These are phyloP conservation scores for Zoanthus sansibaricus DNA, from an alignment of 92 coral and sea anemone genomes.

Conservation along the genomic window DNA sequence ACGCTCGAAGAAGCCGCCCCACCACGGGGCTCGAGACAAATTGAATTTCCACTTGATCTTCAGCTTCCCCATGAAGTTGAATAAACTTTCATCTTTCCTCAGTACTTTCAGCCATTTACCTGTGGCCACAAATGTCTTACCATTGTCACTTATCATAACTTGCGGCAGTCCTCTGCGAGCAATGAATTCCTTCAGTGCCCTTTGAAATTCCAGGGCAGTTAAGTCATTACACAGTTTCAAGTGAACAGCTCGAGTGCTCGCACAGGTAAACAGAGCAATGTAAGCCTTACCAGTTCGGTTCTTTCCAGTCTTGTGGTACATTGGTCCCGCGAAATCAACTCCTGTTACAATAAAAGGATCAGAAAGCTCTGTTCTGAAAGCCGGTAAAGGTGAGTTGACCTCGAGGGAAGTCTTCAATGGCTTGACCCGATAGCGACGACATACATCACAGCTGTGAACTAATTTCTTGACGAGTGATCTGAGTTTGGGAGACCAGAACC, in stretches of 20 bases:
- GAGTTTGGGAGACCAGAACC: slow-evolving; percentile 69
- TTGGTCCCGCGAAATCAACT: slow-evolving; percentile 74
- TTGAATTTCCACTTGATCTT: slow-evolving; percentile 56
- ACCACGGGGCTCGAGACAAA: slow-evolving; percentile 47
- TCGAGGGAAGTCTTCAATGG: slow-evolving; percentile 26
- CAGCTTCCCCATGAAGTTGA: slow-evolving; percentile 36
- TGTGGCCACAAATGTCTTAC: slow-evolving; percentile 29
- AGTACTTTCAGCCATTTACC: slow-evolving; percentile 51
- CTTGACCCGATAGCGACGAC: slow-evolving; percentile 57
- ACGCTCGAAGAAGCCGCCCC: slow-evolving; percentile 61
- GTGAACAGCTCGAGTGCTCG: slow-evolving; percentile 52
- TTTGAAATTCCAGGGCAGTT: slow-evolving; percentile 49
- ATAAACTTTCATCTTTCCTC: slow-evolving; percentile 20
- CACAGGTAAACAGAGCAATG: slow-evolving; percentile 40
- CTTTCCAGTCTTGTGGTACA: slow-evolving; percentile 48
- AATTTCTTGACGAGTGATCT: slow-evolving; percentile 59
- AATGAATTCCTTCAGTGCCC: slow-evolving; percentile 55
- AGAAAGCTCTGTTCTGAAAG: slow-evolving; percentile 48
- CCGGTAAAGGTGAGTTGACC: slow-evolving; percentile 33
- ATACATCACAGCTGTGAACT: slow-evolving; percentile 50
- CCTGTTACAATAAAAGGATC: slow-evolving; percentile 62
- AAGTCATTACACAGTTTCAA: slow-evolving; percentile 42
- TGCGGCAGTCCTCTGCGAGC: slow-evolving; percentile 57
- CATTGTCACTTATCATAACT: slow-evolving; percentile 47
- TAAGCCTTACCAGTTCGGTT: slow-evolving; percentile 43